These are phyloP conservation scores for Salminus brasiliensis DNA, from an alignment of 2,113 vertebrate genomes.

Conservation along the genomic window DNA sequence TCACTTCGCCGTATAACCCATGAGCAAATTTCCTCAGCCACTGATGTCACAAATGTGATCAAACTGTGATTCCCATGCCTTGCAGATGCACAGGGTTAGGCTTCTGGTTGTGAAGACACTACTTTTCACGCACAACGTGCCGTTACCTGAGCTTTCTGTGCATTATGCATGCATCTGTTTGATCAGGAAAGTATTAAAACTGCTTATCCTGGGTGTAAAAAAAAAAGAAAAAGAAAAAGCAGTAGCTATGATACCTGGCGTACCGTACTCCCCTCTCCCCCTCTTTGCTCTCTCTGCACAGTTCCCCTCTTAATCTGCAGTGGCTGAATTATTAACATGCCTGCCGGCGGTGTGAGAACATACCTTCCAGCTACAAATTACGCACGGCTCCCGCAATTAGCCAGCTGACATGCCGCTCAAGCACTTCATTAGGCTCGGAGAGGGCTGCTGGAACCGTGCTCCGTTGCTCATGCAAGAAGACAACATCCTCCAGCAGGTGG, in stretches of 20 bases:
- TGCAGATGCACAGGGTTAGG: neutral
- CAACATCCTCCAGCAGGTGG: conserved; percentile 7
- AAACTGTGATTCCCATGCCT: neutral
- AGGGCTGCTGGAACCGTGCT: conserved; percentile 31
- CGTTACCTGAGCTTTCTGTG: no score
- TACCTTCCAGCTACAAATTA: conserved; percentile 60
- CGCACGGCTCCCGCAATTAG: conserved; percentile 58
- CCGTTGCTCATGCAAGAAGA: neutral
- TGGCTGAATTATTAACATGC: conserved; percentile 66
- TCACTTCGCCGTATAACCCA: neutral
- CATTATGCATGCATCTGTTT: neutral
- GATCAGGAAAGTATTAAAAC: neutral
- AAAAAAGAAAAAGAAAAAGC: neutral
- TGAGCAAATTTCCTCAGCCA: neutral
- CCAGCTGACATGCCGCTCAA: conserved; percentile 58
- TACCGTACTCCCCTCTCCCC: neutral
- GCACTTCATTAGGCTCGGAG: conserved; percentile 61
- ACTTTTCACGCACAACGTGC: no score
- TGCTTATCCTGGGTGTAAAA: no score
- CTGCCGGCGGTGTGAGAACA: conserved; percentile 58
- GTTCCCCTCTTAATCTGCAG: conserved; percentile 49
- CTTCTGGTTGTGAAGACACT: no score
- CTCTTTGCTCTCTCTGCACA: conserved; percentile 3
- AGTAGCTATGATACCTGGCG: neutral
- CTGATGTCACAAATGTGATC: neutral